phyloP scores from a whole-genome alignment of 2,888 invertebrate genomes.

The Cinara cedri region DNA sequence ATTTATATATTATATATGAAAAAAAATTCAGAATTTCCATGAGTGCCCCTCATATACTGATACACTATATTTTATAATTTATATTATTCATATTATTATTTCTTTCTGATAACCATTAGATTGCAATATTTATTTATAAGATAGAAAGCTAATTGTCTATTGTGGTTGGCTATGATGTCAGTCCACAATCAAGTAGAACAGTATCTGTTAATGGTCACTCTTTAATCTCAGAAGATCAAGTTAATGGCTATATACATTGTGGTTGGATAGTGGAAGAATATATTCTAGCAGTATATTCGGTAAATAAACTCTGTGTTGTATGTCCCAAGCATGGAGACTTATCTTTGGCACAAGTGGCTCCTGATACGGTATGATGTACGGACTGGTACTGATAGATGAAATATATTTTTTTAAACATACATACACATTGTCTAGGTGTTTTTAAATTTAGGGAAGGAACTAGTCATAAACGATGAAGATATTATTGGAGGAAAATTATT shows the following conservation, averaged over 20 bases:
- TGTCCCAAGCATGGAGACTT: slow-evolving; percentile 84
- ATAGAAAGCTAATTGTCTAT: too few relatives aligned
- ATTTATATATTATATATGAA: too few relatives aligned
- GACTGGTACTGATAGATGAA: slow-evolving; percentile 7
- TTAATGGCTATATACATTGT: slow-evolving; percentile 66
- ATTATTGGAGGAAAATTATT: slow-evolving; percentile 77
- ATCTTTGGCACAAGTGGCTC: slow-evolving; percentile 81
- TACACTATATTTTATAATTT: too few relatives aligned
- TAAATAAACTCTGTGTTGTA: slow-evolving; percentile 69
- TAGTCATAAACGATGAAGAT: slow-evolving; percentile 81
- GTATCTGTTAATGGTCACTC: slow-evolving; percentile 83
- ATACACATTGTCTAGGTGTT: slow-evolving; percentile 69
- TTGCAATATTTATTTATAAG: too few relatives aligned
- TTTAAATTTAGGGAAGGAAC: slow-evolving; percentile 82
- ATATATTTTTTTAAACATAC: slow-evolving; percentile 1
- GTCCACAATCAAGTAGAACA: slow-evolving; percentile 76
- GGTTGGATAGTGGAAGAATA: slow-evolving; percentile 96
- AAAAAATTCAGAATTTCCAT: too few relatives aligned
- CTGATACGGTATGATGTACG: slow-evolving; percentile 80
- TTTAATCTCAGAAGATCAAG: slow-evolving; percentile 64
- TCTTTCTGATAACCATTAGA: too few relatives aligned
- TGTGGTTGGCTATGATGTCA: slow-evolving; percentile 80
- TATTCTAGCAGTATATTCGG: slow-evolving; percentile 76
- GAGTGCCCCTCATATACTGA: too few relatives aligned
- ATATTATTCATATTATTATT: too few relatives aligned